A percentile compares a stretch with the other conserved stretches of the same genome.
phyloP scores from a whole-genome alignment of 2,113 vertebrate genomes.

The Catharus minimus region DNA sequence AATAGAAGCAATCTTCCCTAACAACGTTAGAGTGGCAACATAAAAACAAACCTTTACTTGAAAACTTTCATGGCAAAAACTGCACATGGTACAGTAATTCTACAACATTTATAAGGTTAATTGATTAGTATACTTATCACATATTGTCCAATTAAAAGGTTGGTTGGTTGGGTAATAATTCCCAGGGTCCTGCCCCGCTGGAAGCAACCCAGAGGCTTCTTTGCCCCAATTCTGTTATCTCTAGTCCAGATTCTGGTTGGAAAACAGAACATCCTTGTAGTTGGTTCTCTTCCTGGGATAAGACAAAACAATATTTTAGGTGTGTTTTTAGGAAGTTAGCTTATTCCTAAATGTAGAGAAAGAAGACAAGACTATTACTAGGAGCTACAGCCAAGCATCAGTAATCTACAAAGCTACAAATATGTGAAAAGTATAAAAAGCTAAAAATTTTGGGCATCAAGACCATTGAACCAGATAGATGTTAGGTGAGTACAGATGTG shows the following conservation, averaged over 20 bases:
- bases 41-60: not conserved
- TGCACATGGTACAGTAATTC: not conserved
- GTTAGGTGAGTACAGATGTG: not conserved
- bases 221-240: not conserved
- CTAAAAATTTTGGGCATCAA: not conserved
- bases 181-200: not conserved
- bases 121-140: not conserved
- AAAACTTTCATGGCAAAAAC: not conserved
- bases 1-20: not conserved
- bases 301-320: not conserved
- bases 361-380: not conserved
- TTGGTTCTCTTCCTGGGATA: not conserved
- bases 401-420: not conserved
- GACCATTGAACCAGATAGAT: not conserved
- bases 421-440: not conserved
- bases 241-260: not conserved
- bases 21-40: rapidly evolving
- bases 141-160: not conserved
- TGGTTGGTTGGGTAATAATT: not conserved
- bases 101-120: not conserved
- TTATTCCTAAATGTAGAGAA: not conserved
- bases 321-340: not conserved
- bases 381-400: not conserved
- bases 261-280: not conserved
- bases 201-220: not conserved